Conservation (phyloP, 2,888 invertebrate species). For the Lasioglossum villosulum region DNA sequence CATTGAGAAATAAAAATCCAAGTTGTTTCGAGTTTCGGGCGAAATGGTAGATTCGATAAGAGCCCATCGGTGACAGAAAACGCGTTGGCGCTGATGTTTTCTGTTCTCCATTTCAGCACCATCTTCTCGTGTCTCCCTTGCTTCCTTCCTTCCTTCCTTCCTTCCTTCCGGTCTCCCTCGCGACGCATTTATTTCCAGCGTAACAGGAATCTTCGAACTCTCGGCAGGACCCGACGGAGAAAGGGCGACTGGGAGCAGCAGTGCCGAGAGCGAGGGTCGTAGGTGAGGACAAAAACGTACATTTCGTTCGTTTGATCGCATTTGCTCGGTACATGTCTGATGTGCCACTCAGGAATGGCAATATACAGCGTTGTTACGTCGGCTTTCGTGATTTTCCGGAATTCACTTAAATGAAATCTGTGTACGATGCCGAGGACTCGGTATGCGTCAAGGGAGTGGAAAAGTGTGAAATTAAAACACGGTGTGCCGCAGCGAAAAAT, state of each 20-base stretch:
- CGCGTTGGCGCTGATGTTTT: slow-evolving; percentile 34
- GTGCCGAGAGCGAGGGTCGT: neutral
- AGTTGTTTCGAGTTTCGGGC: slow-evolving; percentile 46
- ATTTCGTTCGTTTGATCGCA: slow-evolving; percentile 64
- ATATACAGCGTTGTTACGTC: slow-evolving; percentile 69
- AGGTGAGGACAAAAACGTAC: neutral
- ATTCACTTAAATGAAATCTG: slow-evolving; percentile 74
- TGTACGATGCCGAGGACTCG: slow-evolving; percentile 44
- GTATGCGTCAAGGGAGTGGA: slow-evolving; percentile 14
- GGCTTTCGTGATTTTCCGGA: slow-evolving; percentile 67
- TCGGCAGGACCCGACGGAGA: neutral
- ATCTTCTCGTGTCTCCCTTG: slow-evolving; percentile 16
- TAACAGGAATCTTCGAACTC: slow-evolving; percentile 22
- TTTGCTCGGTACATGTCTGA: slow-evolving; percentile 45
- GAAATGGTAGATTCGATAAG: slow-evolving; percentile 38
- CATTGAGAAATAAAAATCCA: slow-evolving; percentile 47
- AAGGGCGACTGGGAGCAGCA: neutral
- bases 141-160: neutral
- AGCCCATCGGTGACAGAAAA: slow-evolving; percentile 40
- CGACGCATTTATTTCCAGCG: slow-evolving; percentile 44
- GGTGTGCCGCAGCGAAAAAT: neutral
- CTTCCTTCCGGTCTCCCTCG: slow-evolving; percentile 31
- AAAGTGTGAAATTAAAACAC: slow-evolving; percentile 52
- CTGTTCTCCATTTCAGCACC: slow-evolving; percentile 20
- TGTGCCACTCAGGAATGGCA: slow-evolving; percentile 71